A percentile compares a stretch with the other conserved stretches of the same genome.
Evolutionary conservation across 2,113 vertebrate genomes (phyloP).

Genomic region (Cathartes aura): DNA sequence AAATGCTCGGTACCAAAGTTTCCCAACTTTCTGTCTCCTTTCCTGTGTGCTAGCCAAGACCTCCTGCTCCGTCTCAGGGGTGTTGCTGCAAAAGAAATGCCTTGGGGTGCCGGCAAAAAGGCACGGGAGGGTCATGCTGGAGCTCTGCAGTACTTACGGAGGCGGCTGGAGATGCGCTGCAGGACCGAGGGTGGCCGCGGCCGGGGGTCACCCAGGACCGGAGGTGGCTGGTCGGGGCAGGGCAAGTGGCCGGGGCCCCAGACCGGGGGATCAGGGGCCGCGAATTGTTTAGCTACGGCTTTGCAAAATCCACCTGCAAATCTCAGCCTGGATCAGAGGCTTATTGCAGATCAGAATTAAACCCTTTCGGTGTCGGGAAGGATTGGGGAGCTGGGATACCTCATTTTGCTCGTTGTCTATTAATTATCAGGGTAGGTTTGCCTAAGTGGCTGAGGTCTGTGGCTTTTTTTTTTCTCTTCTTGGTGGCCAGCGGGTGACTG

Average conservation of each 20-base stretch:
- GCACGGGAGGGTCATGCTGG: fast-evolving
- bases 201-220: not conserved
- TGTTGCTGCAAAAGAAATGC: not conserved
- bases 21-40: not conserved
- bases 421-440: not conserved
- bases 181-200: not conserved
- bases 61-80: fast-evolving
- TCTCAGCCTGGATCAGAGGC: conserved; percentile 58
- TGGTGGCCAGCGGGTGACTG: not conserved
- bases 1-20: not conserved
- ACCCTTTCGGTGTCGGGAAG: conserved; percentile 15
- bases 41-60: not conserved
- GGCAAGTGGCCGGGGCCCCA: not conserved
- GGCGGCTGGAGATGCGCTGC: not conserved
- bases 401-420: not conserved
- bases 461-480: no score
- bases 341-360: conserved; percentile 47
- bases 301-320: conserved; percentile 68
- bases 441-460: not conserved
- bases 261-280: not conserved
- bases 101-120: not conserved
- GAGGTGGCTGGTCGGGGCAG: not conserved
- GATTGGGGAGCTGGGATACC: not conserved
- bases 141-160: not conserved
- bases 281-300: not conserved